Base-by-base conservation (phyloP, 2,888 invertebrate genomes). In the Saturnia japonica region DNA sequence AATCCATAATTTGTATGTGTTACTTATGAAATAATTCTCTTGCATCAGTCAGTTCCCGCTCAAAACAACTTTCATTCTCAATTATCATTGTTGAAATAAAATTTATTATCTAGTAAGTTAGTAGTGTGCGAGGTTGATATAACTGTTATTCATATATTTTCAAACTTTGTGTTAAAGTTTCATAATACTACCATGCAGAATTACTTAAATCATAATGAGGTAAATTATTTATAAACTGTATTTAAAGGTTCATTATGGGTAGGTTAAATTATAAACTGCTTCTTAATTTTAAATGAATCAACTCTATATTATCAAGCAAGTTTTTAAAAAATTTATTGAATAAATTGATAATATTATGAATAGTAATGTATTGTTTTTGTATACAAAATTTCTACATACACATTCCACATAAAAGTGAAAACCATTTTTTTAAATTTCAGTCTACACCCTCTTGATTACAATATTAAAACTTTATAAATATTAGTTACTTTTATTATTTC, bases 101-200 rank as follows among this genome's bases (percentile, higher is more conserved):
- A 64, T 64, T 62, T 64, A 64, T 64, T 64, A 6, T 40, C 34
- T 40, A 40, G n/a, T 64, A 40, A 40, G 19, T 64, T 34, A 40
- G 40, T 40, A 22, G 19, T 19, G 64, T 64, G 19, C 16, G 22
- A 64, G 40, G 34, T 40, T 40, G 64, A 40, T 57, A 25, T 19
- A 25, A 25, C 2, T 8, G 14, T 14, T 19, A 64, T n/a, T 64
- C 19, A 64, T 64, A 64, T 34, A 40, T 64, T 64, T 64, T 40
- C 11, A 40, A 19, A 40, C 64, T 40, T 62, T 64, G 40, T 64
- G 64, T 64, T 8, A 19, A 47, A 25, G 54, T 25, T 25, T 71
- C 42, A 45, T 14, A 9, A 47, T 25, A 68, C 22, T 57, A 69
- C 19, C 40, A 71, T 69, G 68, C 45, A 71, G 67, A 68, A 43